Percentiles rank a stretch among this genome's conserved stretches.
phyloP scores from a whole-genome alignment of 2,113 vertebrate genomes.

The Takifugu bimaculatus region DNA sequence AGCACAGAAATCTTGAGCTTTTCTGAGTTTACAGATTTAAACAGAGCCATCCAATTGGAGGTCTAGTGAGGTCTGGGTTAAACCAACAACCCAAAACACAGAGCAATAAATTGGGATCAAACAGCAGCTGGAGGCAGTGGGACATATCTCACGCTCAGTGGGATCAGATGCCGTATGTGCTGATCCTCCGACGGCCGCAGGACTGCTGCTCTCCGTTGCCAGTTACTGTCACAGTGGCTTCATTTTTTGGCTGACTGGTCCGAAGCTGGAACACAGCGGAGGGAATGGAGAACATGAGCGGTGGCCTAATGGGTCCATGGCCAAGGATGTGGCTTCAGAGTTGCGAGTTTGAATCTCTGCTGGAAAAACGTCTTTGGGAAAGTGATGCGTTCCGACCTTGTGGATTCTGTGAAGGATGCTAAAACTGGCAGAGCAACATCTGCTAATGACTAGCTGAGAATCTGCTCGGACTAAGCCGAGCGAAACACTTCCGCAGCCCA shows the following conservation, averaged over 20 bases:
- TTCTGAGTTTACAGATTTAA: too few relatives aligned
- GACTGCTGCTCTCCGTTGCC: constrained; percentile 45
- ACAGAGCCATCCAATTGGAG: too few relatives aligned
- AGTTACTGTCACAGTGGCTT: constrained; percentile 62
- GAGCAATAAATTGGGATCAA: constrained; percentile 45
- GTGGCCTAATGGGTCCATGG: constrained; percentile 32
- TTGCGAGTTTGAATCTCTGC: constrained; percentile 42
- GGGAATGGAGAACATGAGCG: constrained; percentile 54
- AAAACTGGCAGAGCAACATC: constrained; percentile 25
- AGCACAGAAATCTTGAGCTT: too few relatives aligned
- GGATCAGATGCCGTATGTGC: constrained; percentile 43
- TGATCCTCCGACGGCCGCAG: constrained; percentile 31
- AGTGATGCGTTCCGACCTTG: constrained; percentile 1
- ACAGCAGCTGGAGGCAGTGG: constrained; percentile 37
- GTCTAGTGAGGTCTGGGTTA: too few relatives aligned
- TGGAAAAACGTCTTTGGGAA: constrained; percentile 15
- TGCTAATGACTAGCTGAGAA: not conserved
- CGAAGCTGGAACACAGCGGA: constrained; percentile 39
- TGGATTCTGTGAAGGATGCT: constrained; percentile 21
- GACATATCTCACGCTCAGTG: constrained; percentile 37
- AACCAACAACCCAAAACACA: constrained; percentile 13
- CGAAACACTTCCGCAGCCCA: too few relatives aligned
- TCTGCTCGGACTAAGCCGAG: too few relatives aligned
- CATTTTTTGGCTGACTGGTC: constrained; percentile 40
- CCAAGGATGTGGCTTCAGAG: constrained; percentile 26